Evolutionary conservation across 1,140 invertebrate genomes (phyloP), one percentile per base, ranked within the genome.

Genomic region (Macrobrachium rosenbergii): DNA sequence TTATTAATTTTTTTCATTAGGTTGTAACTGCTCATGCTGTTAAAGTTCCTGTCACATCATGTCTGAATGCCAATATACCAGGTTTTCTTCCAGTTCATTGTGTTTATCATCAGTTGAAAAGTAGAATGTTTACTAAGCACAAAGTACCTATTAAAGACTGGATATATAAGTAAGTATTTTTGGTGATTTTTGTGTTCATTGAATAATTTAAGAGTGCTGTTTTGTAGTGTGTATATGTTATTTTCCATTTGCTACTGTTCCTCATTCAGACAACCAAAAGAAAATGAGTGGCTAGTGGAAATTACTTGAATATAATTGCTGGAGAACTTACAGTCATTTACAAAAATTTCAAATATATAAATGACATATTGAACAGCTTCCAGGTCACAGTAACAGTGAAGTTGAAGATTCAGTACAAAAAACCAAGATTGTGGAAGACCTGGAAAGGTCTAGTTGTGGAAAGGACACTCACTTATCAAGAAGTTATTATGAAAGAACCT

Each of bases 51-150:
- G 98, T 99, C 0, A 99, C 98, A 0, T 94, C 94, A 1, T 95
- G 96, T 91, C 93, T 99, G 10, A 98, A 96, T 92, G 97, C 96
- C 28, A 96, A 96, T 87, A 96, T 98, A 82, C 94, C 94, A 3
- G 98, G 98, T 23, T 99, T 98, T 92, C 92, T 99, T 82, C 98
- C 98, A 0, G 96, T 99, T 43, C 98, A 99, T 92, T 99, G 98
- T 91, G 98, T 99, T 86, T 97, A 99, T 92, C 98, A 99, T 91
- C 92, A 99, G 19, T 92, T 99, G 0, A 98, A 99, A 92, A 98
- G 97, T 45, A 93, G 98, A 90, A 97, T 98, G 7, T 99, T 99
- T 91, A 97, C 97, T 0, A 99, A 99, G 92, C 96, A 99, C 91
- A 97, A 97, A 92, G 97, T 98, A 0, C 96, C 96, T 0, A 98